Evolutionary conservation across 1,140 invertebrate species (phyloP).

Genomic region (Zaprionus ghesquierei): DNA sequence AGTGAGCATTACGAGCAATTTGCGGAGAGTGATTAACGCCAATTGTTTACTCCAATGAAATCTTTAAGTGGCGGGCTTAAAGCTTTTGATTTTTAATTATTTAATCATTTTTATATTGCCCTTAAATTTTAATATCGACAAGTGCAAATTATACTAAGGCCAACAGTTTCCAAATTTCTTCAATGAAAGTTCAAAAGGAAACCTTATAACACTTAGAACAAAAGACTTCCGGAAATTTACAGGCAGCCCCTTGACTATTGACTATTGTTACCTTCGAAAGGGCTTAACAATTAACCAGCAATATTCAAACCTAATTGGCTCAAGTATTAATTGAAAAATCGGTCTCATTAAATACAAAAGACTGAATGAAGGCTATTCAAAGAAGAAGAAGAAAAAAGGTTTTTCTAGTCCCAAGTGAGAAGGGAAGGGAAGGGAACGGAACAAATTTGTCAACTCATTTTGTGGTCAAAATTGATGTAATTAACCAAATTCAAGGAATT

Average conservation of each 20-base stretch:
- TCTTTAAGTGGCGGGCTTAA: not conserved
- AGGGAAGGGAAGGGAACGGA: not conserved
- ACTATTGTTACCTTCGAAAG: conserved; percentile 18
- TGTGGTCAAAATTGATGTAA: conserved; percentile 50
- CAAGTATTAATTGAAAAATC: conserved; percentile 38
- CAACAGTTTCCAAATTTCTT: not conserved
- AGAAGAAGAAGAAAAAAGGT: conserved; percentile 4
- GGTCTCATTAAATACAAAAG: conserved; percentile 32
- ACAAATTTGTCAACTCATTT: conserved; percentile 69
- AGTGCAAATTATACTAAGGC: not conserved
- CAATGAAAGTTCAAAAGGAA: not conserved
- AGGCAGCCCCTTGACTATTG: not conserved
- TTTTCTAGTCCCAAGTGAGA: conserved; percentile 29
- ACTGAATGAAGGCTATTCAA: conserved; percentile 56
- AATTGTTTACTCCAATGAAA: not conserved
- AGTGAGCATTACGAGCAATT: not conserved
- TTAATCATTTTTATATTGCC: not conserved
- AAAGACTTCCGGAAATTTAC: not conserved
- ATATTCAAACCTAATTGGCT: conserved; percentile 23
- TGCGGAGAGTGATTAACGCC: not conserved
- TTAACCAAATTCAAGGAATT: conserved; percentile 54
- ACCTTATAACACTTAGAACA: not conserved
- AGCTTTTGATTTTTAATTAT: not conserved
- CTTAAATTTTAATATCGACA: not conserved
- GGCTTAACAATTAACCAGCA: conserved; percentile 24